Base-by-base conservation (phyloP, 1,140 invertebrate species). In the Bombus confusus region DNA sequence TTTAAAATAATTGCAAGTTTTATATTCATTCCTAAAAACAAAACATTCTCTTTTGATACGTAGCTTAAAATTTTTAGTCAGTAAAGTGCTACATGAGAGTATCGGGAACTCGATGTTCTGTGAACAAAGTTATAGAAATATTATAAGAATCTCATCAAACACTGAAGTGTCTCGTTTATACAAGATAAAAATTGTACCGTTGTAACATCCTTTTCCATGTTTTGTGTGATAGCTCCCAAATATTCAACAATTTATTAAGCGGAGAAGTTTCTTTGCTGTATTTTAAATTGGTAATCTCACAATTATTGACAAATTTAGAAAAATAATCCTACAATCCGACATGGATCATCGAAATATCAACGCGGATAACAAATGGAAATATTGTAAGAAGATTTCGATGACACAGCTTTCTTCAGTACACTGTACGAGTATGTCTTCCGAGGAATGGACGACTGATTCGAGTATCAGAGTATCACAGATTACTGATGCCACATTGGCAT, bases 401-500 rank as follows among this genome's bases (percentile, higher is more conserved):
- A 41, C 59, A 39, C 72, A 37, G n/a, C 25, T 31, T 78, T 84
- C 37, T 71, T n/a, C 37, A 18, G 73, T 84, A 59, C 57, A 75
- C 57, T 43, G 59, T 41, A 66, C 10, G 47, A 52, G 18, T 52
- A 52, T 22, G 52, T 78, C 34, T 73, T 52, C n/a, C 57, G 47
- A 78, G 64, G 41, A 73, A 74, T 18, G 59, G n/a, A 31, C 76
- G 62, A 69, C 72, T 8, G 82, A 79, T 79, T 79, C 75, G 39
- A 84, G 75, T 62, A 71, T 62, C 28, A n/a, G 6, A 39, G 6
- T 31, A 79, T 52, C 47, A 52, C 13, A 52, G 47, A 52, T 52
- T 52, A 52, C 47, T 52, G 43, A 79, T 84, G 66, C 66, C 52
- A 47, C 52, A 71, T 37, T 84, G 75, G 66, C 82, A 84, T 79